phyloP scores from a whole-genome alignment of 2,888 invertebrate species.

The Colostygia pectinataria region DNA sequence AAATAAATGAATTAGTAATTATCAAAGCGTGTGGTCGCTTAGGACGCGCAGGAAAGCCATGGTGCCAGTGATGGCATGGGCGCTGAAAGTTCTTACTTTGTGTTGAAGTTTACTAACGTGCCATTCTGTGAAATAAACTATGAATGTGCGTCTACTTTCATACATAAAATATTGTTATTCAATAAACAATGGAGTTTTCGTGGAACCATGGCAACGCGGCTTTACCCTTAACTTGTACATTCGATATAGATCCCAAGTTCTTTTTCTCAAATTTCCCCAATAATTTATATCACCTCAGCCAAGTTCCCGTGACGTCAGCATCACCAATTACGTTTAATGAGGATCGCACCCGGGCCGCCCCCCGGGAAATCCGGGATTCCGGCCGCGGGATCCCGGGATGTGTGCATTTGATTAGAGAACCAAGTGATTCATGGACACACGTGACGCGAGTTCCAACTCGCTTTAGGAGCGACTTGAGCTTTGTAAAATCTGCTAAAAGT shows the following conservation, averaged over 20 bases:
- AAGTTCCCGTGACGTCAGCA: conserved; percentile 49
- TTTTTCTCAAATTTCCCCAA: not conserved
- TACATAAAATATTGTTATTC: too few species aligned
- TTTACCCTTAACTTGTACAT: too few species aligned
- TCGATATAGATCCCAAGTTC: not conserved
- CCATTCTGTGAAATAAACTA: too few species aligned
- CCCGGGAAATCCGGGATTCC: conserved; percentile 35
- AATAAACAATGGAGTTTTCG: too few species aligned
- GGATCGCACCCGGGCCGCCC: conserved; percentile 41
- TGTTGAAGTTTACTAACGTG: too few species aligned
- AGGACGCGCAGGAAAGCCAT: too few species aligned
- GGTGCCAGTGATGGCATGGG: too few species aligned
- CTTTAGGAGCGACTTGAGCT: conserved; percentile 1
- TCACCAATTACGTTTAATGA: conserved; percentile 61
- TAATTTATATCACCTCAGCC: conserved; percentile 5
- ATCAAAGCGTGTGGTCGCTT: too few species aligned
- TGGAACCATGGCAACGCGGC: too few species aligned
- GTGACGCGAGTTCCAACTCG: conserved; percentile 36
- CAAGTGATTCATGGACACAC: conserved; percentile 43
- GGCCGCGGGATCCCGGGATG: conserved; percentile 37
- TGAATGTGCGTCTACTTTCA: too few species aligned
- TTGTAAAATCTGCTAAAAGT: not conserved
- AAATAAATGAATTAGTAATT: too few species aligned
- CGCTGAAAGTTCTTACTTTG: too few species aligned
- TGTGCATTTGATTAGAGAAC: conserved; percentile 45